Evolutionary conservation across 2,888 invertebrate genomes (phyloP).

Genomic region (Pollenia griseotomentosa): DNA sequence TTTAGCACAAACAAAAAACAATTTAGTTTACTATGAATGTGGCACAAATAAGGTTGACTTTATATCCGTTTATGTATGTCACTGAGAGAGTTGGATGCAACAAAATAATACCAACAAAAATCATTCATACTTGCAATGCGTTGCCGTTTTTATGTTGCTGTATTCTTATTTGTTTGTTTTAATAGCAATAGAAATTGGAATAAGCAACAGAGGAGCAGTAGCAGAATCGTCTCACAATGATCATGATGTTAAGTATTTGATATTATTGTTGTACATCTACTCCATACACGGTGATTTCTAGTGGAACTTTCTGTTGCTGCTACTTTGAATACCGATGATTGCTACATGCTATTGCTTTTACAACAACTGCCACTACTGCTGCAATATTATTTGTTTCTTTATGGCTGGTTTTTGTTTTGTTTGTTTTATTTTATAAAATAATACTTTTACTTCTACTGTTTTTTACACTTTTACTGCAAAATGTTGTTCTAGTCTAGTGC

Average conservation of each 20-base stretch:
- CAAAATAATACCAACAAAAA: not conserved
- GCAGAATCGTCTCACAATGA: slow-evolving; percentile 8
- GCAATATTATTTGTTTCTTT: not conserved
- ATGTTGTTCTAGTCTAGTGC: slow-evolving; percentile 25
- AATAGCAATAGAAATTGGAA: not conserved
- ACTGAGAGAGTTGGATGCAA: not conserved
- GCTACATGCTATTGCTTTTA: too few species aligned
- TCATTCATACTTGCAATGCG: slow-evolving; percentile 19
- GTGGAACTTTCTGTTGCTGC: not conserved
- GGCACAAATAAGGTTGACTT: slow-evolving; percentile 63
- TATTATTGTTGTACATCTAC: slow-evolving; percentile 29
- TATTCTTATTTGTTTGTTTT: slow-evolving; percentile 10
- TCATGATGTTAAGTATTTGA: slow-evolving; percentile 38
- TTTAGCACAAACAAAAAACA: slow-evolving; percentile 35
- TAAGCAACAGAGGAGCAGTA: not conserved
- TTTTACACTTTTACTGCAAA: slow-evolving; percentile 14
- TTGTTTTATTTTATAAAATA: slow-evolving; percentile 13
- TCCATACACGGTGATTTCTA: not conserved
- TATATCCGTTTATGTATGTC: slow-evolving; percentile 26
- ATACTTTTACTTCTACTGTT: slow-evolving; percentile 9
- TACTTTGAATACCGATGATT: not conserved
- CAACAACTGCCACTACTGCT: not conserved
- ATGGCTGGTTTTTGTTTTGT: slow-evolving; percentile 11
- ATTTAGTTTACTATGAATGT: slow-evolving; percentile 57
- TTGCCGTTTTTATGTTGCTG: slow-evolving; percentile 11